Evolutionary conservation across 2,113 vertebrate genomes (phyloP).

Genomic region (Odocoileus virginianus): DNA sequence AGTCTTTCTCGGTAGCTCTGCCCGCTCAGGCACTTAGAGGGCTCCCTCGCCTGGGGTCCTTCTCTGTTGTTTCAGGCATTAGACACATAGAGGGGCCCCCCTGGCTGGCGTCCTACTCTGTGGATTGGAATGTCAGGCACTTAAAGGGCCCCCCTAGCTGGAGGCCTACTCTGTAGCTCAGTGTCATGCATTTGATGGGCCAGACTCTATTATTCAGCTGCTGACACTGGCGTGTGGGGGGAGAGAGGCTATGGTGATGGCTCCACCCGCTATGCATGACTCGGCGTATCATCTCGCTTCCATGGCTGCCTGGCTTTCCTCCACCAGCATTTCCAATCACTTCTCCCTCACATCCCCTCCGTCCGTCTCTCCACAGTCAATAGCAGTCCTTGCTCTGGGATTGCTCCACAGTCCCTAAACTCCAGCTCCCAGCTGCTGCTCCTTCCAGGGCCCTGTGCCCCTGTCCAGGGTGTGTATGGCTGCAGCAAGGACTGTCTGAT

Average conservation of each 20-base stretch:
- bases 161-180: background rate
- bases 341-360: background rate
- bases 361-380: background rate
- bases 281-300: background rate
- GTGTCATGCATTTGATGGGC: background rate
- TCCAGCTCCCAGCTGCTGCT: background rate
- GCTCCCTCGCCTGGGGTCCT: background rate
- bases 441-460: accelerated
- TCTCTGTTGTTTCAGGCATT: background rate
- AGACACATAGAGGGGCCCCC: background rate
- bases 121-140: background rate
- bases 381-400: background rate
- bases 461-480: accelerated
- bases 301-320: background rate
- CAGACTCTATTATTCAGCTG: background rate
- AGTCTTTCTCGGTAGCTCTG: background rate
- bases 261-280: accelerated
- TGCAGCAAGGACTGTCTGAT: background rate
- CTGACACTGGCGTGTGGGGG: accelerated
- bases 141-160: background rate
- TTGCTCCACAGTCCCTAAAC: background rate
- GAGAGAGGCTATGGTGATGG: background rate
- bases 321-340: background rate
- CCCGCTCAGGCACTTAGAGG: background rate
- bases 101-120: background rate